Conservation (phyloP, 2,888 invertebrate genomes). For the Limenitis camilla region DNA sequence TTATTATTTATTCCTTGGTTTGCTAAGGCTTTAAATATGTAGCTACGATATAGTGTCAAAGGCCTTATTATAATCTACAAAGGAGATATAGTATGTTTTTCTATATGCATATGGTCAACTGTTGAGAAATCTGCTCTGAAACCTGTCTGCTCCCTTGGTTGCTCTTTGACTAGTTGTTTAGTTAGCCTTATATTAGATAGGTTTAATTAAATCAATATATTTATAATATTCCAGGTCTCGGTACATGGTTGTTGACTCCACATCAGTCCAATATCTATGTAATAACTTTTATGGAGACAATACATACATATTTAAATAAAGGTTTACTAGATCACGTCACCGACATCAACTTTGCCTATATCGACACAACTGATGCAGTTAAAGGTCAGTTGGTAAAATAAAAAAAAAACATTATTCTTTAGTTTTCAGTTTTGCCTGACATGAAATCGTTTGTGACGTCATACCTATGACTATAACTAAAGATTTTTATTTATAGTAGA, state of each 20-base stretch:
- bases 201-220: background rate
- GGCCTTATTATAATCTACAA: too few relatives aligned
- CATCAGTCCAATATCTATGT: conserved; percentile 76
- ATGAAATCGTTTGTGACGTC: too few relatives aligned
- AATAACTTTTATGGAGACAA: conserved; percentile 72
- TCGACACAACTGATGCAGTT: conserved; percentile 39
- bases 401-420: background rate
- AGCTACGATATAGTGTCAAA: too few relatives aligned
- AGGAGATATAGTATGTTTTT: too few relatives aligned
- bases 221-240: conserved; percentile 43
- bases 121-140: too few relatives aligned
- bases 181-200: background rate
- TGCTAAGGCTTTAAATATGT: too few relatives aligned
- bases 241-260: conserved; percentile 74
- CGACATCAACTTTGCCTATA: conserved; percentile 78
- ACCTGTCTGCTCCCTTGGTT: background rate
- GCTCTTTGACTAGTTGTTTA: background rate
- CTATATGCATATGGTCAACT: too few relatives aligned
- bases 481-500: too few relatives aligned
- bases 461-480: too few relatives aligned
- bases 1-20: too few relatives aligned
- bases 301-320: conserved; percentile 56
- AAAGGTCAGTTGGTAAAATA: conserved; percentile 28
- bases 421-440: background rate
- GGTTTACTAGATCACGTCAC: conserved; percentile 65